Conservation (phyloP, 2,888 invertebrate species). For the Electrophaes corylata region DNA sequence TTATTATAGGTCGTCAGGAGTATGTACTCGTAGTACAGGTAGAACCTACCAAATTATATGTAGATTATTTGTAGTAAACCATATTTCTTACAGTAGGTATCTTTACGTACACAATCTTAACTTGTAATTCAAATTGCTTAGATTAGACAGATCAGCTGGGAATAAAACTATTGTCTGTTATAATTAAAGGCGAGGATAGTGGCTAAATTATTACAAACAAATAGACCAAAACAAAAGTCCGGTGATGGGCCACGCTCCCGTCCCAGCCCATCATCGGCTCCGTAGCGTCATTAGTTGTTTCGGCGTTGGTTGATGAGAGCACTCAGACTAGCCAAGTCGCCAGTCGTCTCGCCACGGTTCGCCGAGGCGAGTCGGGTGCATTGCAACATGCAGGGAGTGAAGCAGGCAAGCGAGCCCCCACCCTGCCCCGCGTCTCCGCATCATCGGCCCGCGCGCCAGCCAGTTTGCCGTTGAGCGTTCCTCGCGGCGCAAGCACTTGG, state of each 20-base stretch:
- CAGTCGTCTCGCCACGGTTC: conserved; percentile 54
- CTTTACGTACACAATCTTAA: neutral
- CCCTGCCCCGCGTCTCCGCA: conserved; percentile 63
- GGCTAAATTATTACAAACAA: neutral
- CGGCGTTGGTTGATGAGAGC: conserved; percentile 45
- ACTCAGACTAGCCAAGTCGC: conserved; percentile 40
- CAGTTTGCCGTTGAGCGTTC: conserved; percentile 80
- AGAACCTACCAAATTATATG: too few species aligned
- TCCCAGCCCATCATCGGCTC: conserved; percentile 15
- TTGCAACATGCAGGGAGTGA: conserved; percentile 77
- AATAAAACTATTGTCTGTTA: neutral
- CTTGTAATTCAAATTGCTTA: neutral
- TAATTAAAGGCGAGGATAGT: conserved; percentile 9
- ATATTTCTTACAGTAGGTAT: neutral
- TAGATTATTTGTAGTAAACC: too few species aligned
- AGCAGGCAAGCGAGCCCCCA: conserved; percentile 72
- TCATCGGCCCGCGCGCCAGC: conserved; percentile 64
- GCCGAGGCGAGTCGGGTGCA: conserved; percentile 67
- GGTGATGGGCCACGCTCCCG: conserved; percentile 12
- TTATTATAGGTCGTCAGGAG: too few species aligned
- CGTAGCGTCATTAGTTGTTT: conserved; percentile 36
- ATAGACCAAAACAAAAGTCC: conserved; percentile 16
- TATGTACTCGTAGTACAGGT: too few species aligned
- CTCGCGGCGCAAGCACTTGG: conserved; percentile 74
- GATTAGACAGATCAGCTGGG: neutral